Evolutionary conservation across 2,797 vertebrate species (phyloP).

Genomic region (Falco concolor): DNA sequence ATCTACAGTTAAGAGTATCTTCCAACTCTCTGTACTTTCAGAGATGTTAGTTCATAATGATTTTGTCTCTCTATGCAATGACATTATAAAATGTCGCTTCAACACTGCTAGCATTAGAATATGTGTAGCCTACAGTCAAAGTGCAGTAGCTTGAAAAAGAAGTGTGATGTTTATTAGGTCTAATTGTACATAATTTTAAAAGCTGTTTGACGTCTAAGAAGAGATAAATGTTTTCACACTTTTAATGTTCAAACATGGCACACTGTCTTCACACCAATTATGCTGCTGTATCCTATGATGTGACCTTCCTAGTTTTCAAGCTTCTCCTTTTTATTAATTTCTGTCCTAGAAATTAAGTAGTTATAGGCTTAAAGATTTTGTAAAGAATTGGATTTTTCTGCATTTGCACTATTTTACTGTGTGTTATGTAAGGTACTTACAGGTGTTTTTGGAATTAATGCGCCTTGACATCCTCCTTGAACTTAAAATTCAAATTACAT

Average conservation of each 20-base stretch:
- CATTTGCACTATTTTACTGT: background rate
- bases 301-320: constrained; percentile 66
- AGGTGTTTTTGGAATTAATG: background rate
- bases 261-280: constrained; percentile 79
- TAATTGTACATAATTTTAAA: constrained; percentile 56
- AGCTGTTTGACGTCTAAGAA: constrained; percentile 49
- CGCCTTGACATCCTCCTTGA: background rate
- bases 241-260: constrained; percentile 73
- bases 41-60: background rate
- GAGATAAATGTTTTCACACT: constrained; percentile 81
- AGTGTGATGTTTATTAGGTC: constrained; percentile 49
- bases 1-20: background rate
- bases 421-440: background rate
- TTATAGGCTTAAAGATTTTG: background rate
- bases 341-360: background rate
- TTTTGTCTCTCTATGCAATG: background rate
- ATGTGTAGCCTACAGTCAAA: background rate
- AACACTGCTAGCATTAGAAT: background rate
- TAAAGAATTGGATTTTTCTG: background rate
- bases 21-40: background rate
- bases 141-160: constrained; percentile 29
- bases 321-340: background rate
- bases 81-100: background rate
- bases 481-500: background rate
- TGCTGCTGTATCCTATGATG: constrained; percentile 71